Evolutionary conservation across 2,888 invertebrate genomes (phyloP).

Genomic region (Mimachlamys varia): DNA sequence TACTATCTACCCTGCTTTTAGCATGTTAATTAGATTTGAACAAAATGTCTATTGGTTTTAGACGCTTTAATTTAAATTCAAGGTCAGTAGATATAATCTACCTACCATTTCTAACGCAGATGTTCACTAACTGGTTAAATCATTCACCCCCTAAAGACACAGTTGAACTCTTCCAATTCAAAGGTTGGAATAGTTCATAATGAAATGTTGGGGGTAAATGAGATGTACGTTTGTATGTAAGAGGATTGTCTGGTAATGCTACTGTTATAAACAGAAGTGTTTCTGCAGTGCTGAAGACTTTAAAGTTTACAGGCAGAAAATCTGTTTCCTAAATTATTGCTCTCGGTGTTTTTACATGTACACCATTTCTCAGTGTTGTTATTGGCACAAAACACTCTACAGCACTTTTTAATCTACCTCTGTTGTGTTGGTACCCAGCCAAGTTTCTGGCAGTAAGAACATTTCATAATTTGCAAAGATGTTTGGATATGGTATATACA

Average conservation of each 20-base stretch:
- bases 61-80: not conserved
- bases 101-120: not conserved
- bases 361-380: not conserved
- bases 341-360: not conserved
- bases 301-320: not conserved
- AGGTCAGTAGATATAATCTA: not conserved
- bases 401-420: not conserved
- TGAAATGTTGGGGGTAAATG: no score
- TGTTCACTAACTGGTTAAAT: not conserved
- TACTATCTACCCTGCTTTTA: not conserved
- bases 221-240: conserved; percentile 6
- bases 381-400: conserved; percentile 3
- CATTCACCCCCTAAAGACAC: no score
- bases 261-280: not conserved
- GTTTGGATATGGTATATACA: not conserved
- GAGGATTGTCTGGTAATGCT: not conserved
- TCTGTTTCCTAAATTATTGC: conserved; percentile 20
- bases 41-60: not conserved
- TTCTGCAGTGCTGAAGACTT: not conserved
- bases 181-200: no score
- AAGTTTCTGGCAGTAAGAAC: conserved; percentile 8
- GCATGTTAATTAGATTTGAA: not conserved
- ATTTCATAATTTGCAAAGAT: conserved; percentile 36
- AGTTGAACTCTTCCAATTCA: no score
- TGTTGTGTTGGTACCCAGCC: conserved; percentile 13